Evolutionary conservation across 2,888 invertebrate species (phyloP), one percentile per base, ranked within the genome.

Genomic region (Melinaea menophilus): DNA sequence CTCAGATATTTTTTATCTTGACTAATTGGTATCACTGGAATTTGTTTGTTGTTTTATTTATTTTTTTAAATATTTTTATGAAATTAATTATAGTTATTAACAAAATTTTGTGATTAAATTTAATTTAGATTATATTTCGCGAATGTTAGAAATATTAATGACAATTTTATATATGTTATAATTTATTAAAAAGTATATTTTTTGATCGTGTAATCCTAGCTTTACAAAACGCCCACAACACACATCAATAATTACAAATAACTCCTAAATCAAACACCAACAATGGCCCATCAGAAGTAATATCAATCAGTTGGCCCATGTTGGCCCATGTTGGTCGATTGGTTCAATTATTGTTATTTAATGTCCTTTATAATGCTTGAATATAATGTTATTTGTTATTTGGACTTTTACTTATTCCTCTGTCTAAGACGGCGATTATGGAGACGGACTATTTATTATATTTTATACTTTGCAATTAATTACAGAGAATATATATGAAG

Each of bases 291-390:
- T 73, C 74, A 75, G 71, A 71, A 72, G 67, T 71, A 76, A 68
- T 83, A 87, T 87, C 86, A 86, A 87, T 88, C 86, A 86, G 81
- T 70, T 73, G 77, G 72, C 67, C 67, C 69, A 72, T 69, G 64
- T 62, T 65, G 67, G 56, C 57, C 73, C 69, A 71, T 69, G 65
- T 69, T 64, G 66, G 60, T 58, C 70, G 74, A 87, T 88, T 84
- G 88, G 85, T 87, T 90, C 90, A 88, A 88, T 87, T 86, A 88
- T 88, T 88, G 81, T 85, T 86, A 89, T 88, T 89, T 89, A 88
- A 81, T 77, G 80, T 77, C 78, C 72, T 75, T 74, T 82, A 89
- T 87, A 89, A 89, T 84, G 80, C 77, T 64, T 83, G 85, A 88
- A 89, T 89, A 86, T 84, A 73, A 69, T 73, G 81, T 81, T 90